Evolutionary conservation across 2,113 vertebrate genomes (phyloP).

Genomic region (Paraplagusia blochii): DNA sequence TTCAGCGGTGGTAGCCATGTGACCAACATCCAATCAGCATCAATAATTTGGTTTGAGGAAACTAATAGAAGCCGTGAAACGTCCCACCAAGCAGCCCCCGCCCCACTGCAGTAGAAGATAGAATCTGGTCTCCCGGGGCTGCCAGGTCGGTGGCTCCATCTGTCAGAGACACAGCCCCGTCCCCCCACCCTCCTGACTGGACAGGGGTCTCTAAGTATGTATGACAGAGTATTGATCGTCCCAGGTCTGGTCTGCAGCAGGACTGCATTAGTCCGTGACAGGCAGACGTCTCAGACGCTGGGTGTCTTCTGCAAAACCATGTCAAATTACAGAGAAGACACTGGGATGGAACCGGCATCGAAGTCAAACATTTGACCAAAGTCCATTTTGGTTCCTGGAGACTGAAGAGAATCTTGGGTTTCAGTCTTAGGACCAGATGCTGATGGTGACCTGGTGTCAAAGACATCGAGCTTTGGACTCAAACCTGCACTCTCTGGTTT

Average conservation of each 20-base stretch:
- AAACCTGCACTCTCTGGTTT: too few species aligned
- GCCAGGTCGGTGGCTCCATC: slow-evolving; percentile 44
- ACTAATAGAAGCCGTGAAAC: too few species aligned
- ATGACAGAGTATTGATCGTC: slow-evolving; percentile 64
- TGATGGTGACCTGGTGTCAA: too few species aligned
- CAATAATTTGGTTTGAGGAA: too few species aligned
- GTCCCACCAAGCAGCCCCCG: not conserved
- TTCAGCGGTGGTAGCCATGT: too few species aligned
- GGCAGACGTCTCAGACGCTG: slow-evolving; percentile 11
- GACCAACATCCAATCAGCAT: too few species aligned
- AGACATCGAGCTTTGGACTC: too few species aligned
- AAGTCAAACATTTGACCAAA: too few species aligned
- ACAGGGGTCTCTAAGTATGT: slow-evolving; percentile 45
- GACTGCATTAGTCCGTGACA: slow-evolving; percentile 28
- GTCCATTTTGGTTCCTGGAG: too few species aligned
- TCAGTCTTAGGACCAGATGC: too few species aligned
- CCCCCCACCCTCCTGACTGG: slow-evolving; percentile 12
- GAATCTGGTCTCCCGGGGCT: slow-evolving; percentile 39
- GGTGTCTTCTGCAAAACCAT: slow-evolving; percentile 6
- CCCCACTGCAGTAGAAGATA: slow-evolving; percentile 59
- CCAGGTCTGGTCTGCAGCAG: slow-evolving; percentile 50
- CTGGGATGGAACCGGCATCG: too few species aligned
- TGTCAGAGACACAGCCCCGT: slow-evolving; percentile 19
- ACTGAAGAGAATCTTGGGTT: too few species aligned
- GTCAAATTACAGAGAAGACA: slow-evolving; percentile 23